Base-by-base conservation (phyloP, 2,888 invertebrate genomes). In the Eueremaeus valkanovi region DNA sequence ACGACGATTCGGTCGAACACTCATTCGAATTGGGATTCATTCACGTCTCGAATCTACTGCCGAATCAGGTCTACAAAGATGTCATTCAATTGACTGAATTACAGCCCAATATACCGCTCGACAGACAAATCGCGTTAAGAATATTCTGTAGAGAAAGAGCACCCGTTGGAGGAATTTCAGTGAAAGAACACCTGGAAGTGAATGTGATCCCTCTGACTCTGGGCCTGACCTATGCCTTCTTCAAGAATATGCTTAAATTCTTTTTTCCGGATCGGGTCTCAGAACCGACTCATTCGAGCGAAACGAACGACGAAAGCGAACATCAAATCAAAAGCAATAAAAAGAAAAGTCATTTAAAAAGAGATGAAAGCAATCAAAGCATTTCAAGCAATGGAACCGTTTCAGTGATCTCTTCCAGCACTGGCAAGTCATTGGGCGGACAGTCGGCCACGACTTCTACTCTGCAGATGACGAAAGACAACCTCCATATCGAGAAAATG, bases 111-210 rank as follows among this genome's bases (percentile, higher is more conserved):
- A 93, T 94, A 87, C 95, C 95, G 0, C 90, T 95, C 36, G 95
- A 95, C 77, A 89, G 94, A 51, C 93, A 93, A 85, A 89, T 95
- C 81, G 93, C 96, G 27, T 85, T 99, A 78, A 88, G 98, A 78
- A 92, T 99, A 68, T 94, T 96, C 85, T 97, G 98, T 81, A 88
- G 96, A 77, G 98, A 98, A 85, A 91, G 92, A 79, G 93, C 95
- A 66, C 96, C 95, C 0, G 98, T 98, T 8, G 97, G 96, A n/a
- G 99, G 99, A 2, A 99, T 99, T 80, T 92, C 95, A 0, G 95
- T 99, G 18, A 99, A 98, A 83, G 98, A 99, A 83, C 96, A 97
- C 85, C 96, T 99, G 84, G 99, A 99, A 86, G 95, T 98, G 79
- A 97, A 97, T 85, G 91, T 98, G 61, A 93, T 95, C 18, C 97